Evolutionary conservation across 2,888 invertebrate species (phyloP), one percentile per base, ranked within the genome.

Genomic region (Cephus spinipes): DNA sequence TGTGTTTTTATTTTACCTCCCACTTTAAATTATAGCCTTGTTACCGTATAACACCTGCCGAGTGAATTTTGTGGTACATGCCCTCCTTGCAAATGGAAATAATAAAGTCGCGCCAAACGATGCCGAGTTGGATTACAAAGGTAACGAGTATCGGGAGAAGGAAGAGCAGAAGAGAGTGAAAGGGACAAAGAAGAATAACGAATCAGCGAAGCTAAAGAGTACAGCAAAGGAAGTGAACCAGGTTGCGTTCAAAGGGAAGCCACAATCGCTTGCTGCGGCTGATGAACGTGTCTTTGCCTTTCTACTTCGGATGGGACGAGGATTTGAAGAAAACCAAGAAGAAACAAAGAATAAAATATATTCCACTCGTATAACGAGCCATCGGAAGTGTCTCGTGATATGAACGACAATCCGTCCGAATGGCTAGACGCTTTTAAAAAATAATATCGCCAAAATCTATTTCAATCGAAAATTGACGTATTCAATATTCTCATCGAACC

Each of bases 261-360:
- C 83, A 87, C 85, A 85, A 86, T 87, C 85, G 84, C 80, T 81
- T 77, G 76, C 84, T 85, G 86, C 84, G 86, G 87, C 87, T 87
- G 86, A 85, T 84, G 86, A 87, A 86, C 86, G 88, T 87, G 88
- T 86, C 87, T 88, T 83, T 84, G 86, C 85, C 86, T 86, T 86
- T 79, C 80, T 79, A 74, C 79, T 79, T 79, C 79, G 76, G 68
- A 77, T 75, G 77, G 81, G 73, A 80, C 74, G 71, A 31, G 71
- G 12, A 32, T 71, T 71, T 71, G 3, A 31, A 12, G 32, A 23
- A 33, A 23, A 71, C 12, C 31, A 71, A 71, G 33, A 33, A 33
- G 9, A 71, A 30, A 80, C 3, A 74, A 78, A 79, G 76, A 69
- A 80, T 75, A 76, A 81, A 84, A 83, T 83, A 83, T 80, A 79